Evolutionary conservation across 2,797 vertebrate genomes (phyloP).

Genomic region (Lacerta bilineata): DNA sequence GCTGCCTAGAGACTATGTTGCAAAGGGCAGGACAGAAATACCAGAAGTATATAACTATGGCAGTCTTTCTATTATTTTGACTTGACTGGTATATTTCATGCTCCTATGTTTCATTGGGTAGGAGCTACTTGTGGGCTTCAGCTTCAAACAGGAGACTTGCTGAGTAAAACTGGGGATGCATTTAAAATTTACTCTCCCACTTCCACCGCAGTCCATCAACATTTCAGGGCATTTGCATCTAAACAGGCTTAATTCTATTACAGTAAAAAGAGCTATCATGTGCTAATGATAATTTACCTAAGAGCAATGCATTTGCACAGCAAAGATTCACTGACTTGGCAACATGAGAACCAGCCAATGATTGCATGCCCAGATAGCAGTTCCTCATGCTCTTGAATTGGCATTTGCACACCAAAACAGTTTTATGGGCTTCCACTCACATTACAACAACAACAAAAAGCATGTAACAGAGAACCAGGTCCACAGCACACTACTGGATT

Average conservation of each 20-base stretch:
- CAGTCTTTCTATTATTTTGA: too few species aligned
- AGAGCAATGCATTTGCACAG: not conserved
- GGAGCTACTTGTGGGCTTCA: too few species aligned
- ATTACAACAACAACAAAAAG: not conserved
- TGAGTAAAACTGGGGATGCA: too few species aligned
- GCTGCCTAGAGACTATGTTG: too few species aligned
- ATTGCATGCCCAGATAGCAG: not conserved
- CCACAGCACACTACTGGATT: not conserved
- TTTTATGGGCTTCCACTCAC: not conserved
- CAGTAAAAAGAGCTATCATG: not conserved
- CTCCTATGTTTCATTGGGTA: too few species aligned
- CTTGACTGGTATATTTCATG: too few species aligned
- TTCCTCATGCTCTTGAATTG: not conserved
- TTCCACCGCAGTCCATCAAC: not conserved
- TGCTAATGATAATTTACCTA: not conserved
- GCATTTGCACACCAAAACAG: not conserved
- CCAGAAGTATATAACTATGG: too few species aligned
- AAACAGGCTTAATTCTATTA: not conserved
- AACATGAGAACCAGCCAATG: not conserved
- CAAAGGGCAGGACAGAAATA: too few species aligned
- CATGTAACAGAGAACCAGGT: not conserved
- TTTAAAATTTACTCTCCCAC: too few species aligned
- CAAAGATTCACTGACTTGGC: not conserved
- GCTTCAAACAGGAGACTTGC: too few species aligned
- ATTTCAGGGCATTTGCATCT: not conserved